Base-by-base conservation (phyloP, 2,888 invertebrate genomes). In the Aleiodes testaceus region DNA sequence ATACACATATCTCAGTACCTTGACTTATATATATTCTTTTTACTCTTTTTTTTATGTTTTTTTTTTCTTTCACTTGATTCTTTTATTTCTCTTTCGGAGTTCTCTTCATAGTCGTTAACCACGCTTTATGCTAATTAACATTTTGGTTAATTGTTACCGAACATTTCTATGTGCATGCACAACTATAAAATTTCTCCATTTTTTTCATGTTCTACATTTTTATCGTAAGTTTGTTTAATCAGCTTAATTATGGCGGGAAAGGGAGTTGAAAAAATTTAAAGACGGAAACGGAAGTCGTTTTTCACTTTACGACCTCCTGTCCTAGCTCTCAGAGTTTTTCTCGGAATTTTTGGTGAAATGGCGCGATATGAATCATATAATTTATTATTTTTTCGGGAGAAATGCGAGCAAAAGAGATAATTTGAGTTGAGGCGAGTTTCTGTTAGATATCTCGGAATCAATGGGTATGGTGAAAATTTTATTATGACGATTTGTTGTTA, bases 71-170 rank as follows among this genome's bases (percentile, higher is more conserved):
- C 72, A 70, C 67, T 73, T 53, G 50, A 66, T 72, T 64, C 72
- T 66, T 69, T 70, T 72, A 70, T 74, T 74, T 73, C 72, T 73
- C 72, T 72, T 75, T 65, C 36, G 47, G 16, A 18, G 72, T 71
- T 74, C 74, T 75, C 75, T 69, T 75, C 72, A 77, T 75, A 74
- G 36, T 11, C 36, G 36, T 59, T 12, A 66, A 53, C 66, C 72
- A 65, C 72, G 70, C 69, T 69, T 72, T 72, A 75, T 75, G 75
- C 74, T 74, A 74, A 74, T 76, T 68, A 30, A 49, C 42, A 73
- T 70, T 74, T 76, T 76, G 74, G 68, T 76, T 74, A 76, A 77
- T 77, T 77, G 74, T 77, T 74, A 59, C 63, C 69, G 64, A 70
- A 45, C 71, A 36, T 66, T 52, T 50, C 12, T 53, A 55, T 47